Base-by-base conservation (phyloP, 2,797 vertebrate species). In the Oryzias dopingdopingensis region DNA sequence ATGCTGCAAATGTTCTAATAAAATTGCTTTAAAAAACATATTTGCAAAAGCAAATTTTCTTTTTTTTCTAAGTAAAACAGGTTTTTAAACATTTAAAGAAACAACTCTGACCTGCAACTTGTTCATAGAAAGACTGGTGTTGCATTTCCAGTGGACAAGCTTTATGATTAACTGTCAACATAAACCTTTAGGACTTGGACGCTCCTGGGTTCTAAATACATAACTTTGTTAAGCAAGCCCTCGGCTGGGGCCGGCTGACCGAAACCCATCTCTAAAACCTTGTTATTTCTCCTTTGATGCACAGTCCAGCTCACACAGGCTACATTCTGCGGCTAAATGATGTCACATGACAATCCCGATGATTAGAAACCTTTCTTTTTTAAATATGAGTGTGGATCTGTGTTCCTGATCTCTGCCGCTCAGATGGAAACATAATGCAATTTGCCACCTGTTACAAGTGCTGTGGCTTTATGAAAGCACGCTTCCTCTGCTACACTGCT, bases 361-460 rank as follows among this genome's bases (percentile, higher is more conserved):
- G 87, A 92, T 90, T 88, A 90, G 87, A 85, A 90, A 83, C 82
- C 83, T 78, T 79, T 75, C 77, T 84, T 88, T 89, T 87, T 83
- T 83, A 87, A 90, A 90, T 88, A 87, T 79, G 86, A 87, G 77
- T 72, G 77, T 86, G 78, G 81, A 86, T 83, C 80, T 74, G 77
- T 83, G 83, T 87, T 84, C 83, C 84, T 84, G 82, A 87, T 84
- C 85, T 78, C 78, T 72, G 81, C 82, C 48, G 74, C 81, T 88
- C 72, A 81, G 86, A 90, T 88, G 86, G 87, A 86, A 80, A 77
- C 77, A 58, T 91, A 91, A 92, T 89, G 83, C 69, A 89, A 90
- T 92, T 90, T 85, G 83, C 88, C 89, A 90, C 88, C 88, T 90
- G 88, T 90, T 91, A 90, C 86, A 88, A 88, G 85, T 88, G 85